Base-by-base conservation (phyloP, 1,140 invertebrate genomes). In the Drosophila pectinifera region DNA sequence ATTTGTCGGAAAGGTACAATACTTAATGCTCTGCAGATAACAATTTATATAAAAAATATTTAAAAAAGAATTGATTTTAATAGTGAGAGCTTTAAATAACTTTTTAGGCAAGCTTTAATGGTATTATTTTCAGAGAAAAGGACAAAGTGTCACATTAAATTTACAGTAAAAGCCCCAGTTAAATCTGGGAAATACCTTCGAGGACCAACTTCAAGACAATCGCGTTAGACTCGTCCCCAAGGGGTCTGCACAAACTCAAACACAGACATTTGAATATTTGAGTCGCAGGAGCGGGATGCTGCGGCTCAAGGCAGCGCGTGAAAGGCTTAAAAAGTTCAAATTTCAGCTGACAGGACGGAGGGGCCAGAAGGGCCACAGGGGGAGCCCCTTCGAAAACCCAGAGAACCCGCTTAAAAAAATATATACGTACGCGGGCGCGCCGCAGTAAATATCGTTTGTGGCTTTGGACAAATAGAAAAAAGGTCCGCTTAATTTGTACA, bases 241-340 rank as follows among this genome's bases (percentile, higher is more conserved):
- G 43, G 42, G 42, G 26, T 10, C 41, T 20, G 24, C n/a, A 28
- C 31, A 68, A 74, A 68, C 67, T 67, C 73, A 77, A 81, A 64
- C 64, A 61, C 67, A 62, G 62, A 74, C 75, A 86, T 81, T 68
- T 81, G 59, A 80, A 85, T 85, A 80, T 63, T 78, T 62, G 39
- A 74, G 62, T 57, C 51, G 64, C 65, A 34, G 48, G 31, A 78
- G 61, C 56, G 74, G 82, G 68, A 62, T 49, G 72, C 46, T 74
- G 61, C 57, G 78, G 79, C 83, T 79, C 75, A 84, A 89, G 73
- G 73, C 84, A 80, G 64, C 77, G 83, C 84, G 84, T 84, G 88
- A 90, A 89, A 78, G 84, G 85, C 85, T 89, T 90, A 89, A 84
- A 88, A 89, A 89, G 80, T 89, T 89, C 85, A 90, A 89, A 89